Percentiles rank a stretch among this genome's conserved stretches.
These are phyloP conservation scores for Eupeodes corollae DNA, from an alignment of 1,140 invertebrate genomes.

Conservation along the genomic window DNA sequence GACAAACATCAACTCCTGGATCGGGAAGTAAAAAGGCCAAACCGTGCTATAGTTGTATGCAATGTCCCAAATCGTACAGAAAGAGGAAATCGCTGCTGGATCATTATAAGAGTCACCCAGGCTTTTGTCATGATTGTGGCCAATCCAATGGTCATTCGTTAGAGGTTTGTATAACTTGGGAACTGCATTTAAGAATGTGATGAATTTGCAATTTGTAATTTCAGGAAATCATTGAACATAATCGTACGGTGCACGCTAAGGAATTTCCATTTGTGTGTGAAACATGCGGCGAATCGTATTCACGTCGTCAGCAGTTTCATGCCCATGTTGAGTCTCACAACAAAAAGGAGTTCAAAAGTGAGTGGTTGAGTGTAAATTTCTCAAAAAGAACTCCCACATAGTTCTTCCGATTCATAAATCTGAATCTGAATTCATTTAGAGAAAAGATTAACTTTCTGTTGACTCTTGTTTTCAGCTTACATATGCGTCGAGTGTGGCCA, in stretches of 20 bases:
- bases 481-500: constrained; percentile 31
- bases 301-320: constrained; percentile 33
- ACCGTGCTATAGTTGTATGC: constrained; percentile 29
- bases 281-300: constrained; percentile 36
- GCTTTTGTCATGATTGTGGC: constrained; percentile 34
- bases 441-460: background rate
- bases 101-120: constrained; percentile 35
- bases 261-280: constrained; percentile 37
- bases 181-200: background rate
- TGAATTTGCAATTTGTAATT: constrained; percentile 1
- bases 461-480: constrained; percentile 16
- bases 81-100: constrained; percentile 32
- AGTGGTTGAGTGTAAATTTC: constrained; percentile 16
- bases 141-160: constrained; percentile 32
- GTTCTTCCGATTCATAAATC: too few species aligned
- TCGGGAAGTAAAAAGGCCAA: constrained; percentile 30
- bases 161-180: constrained; percentile 14
- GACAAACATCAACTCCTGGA: constrained; percentile 8
- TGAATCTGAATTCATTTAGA: background rate
- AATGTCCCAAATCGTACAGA: constrained; percentile 32
- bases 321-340: constrained; percentile 35
- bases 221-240: constrained; percentile 34
- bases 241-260: constrained; percentile 31
- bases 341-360: constrained; percentile 37
- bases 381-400: background rate